phyloP scores from a whole-genome alignment of 2,113 vertebrate genomes.

The Caloenas nicobarica region DNA sequence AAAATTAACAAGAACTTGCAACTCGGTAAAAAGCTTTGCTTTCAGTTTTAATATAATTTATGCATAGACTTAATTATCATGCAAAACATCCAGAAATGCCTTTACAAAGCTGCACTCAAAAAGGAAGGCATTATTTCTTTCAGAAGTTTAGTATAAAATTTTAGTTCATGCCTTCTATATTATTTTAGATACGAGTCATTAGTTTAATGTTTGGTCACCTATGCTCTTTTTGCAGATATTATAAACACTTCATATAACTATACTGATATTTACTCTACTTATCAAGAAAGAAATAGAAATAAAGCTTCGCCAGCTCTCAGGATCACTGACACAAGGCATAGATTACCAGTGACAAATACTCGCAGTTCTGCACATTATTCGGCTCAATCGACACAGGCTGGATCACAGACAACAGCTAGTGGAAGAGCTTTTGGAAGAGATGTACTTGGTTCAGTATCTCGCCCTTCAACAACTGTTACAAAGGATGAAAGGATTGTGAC shows the following conservation, averaged over 20 bases:
- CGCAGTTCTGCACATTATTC: constrained; percentile 62
- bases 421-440: constrained; percentile 67
- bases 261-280: constrained; percentile 67
- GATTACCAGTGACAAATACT: constrained; percentile 52
- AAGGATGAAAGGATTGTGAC: constrained; percentile 77
- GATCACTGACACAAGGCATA: constrained; percentile 69
- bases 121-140: not conserved
- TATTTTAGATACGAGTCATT: not conserved
- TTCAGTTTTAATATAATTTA: not conserved
- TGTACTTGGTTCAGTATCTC: constrained; percentile 45
- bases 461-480: constrained; percentile 56
- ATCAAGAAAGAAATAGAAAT: constrained; percentile 74
- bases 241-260: constrained; percentile 75
- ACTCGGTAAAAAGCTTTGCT: not conserved
- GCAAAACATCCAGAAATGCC: not conserved
- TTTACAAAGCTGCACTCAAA: not conserved
- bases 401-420: constrained; percentile 57
- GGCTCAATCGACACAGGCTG: constrained; percentile 40
- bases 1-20: not conserved
- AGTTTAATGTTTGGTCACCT: constrained; percentile 16
- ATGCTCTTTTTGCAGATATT: constrained; percentile 76
- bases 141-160: not conserved
- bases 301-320: constrained; percentile 55
- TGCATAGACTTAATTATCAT: not conserved
- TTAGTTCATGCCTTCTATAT: not conserved